Evolutionary conservation across 2,888 invertebrate species (phyloP).

Genomic region (Drosophila robusta): DNA sequence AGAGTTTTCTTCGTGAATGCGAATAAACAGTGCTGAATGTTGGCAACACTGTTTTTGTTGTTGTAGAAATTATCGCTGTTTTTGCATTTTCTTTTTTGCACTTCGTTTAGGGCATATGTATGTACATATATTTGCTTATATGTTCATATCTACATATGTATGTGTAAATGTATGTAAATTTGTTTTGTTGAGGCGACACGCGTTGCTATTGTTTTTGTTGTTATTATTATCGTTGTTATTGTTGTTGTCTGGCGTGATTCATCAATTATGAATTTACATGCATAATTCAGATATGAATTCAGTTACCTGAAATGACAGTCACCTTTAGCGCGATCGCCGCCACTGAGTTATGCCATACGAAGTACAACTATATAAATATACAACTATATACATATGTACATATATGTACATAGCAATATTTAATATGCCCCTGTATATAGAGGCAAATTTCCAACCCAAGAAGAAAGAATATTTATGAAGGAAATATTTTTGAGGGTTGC

Average conservation of each 20-base stretch:
- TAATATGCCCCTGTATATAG: too few relatives aligned
- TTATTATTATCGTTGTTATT: slow-evolving; percentile 21
- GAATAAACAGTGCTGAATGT: not conserved
- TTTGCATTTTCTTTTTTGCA: slow-evolving; percentile 14
- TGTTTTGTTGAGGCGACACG: slow-evolving; percentile 30
- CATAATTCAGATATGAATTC: slow-evolving; percentile 34
- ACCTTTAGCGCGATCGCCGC: slow-evolving; percentile 3
- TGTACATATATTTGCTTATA: not conserved
- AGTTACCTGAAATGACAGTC: slow-evolving; percentile 20
- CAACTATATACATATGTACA: not conserved
- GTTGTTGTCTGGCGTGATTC: slow-evolving; percentile 49
- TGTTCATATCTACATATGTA: slow-evolving; percentile 8
- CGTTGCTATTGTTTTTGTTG: slow-evolving; percentile 17
- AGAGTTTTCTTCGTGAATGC: slow-evolving; percentile 2
- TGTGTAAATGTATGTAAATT: slow-evolving; percentile 25
- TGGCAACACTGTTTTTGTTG: slow-evolving; percentile 1
- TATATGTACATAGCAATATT: too few relatives aligned
- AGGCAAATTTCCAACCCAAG: too few relatives aligned
- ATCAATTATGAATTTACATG: slow-evolving; percentile 58
- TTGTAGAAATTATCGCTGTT: slow-evolving; percentile 6
- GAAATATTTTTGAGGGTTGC: too few relatives aligned
- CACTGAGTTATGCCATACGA: not conserved
- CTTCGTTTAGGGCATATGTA: slow-evolving; percentile 15
- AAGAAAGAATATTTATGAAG: too few relatives aligned
- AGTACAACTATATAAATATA: not conserved